Conservation (phyloP, 2,797 vertebrate species). For the Sebastiscus tertius region DNA sequence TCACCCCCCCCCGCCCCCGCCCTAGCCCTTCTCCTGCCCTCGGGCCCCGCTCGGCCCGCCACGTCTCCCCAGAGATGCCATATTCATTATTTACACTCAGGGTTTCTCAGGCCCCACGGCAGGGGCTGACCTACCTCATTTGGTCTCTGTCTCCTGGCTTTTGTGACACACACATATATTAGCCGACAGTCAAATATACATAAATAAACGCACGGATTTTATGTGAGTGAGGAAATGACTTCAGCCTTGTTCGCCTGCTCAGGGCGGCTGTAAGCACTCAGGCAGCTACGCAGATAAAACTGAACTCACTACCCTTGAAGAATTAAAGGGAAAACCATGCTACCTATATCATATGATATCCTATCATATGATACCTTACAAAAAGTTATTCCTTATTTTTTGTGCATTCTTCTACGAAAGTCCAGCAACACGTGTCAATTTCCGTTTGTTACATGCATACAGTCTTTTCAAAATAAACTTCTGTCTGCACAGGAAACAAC, state of each 20-base stretch:
- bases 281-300: constrained; percentile 5
- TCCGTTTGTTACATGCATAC: too few species aligned
- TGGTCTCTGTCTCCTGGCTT: constrained; percentile 15
- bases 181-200: neutral
- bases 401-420: neutral
- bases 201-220: constrained; percentile 3
- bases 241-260: neutral
- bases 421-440: neutral
- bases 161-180: constrained; percentile 11
- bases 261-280: neutral
- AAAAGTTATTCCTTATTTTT: neutral
- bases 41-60: constrained; percentile 20
- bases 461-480: too few species aligned
- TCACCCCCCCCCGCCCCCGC: neutral
- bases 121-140: constrained; percentile 44
- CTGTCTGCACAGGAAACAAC: too few species aligned
- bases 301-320: neutral
- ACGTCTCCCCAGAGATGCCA: constrained; percentile 52
- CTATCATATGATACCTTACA: neutral
- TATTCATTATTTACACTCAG: constrained; percentile 75
- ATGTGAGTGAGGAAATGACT: neutral
- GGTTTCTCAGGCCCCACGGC: constrained; percentile 37
- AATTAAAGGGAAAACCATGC: constrained; percentile 16
- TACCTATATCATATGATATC: too few species aligned
- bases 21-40: constrained; percentile 19